phyloP scores from a whole-genome alignment of 2,797 vertebrate genomes.

The Pagetopsis macropterus region DNA sequence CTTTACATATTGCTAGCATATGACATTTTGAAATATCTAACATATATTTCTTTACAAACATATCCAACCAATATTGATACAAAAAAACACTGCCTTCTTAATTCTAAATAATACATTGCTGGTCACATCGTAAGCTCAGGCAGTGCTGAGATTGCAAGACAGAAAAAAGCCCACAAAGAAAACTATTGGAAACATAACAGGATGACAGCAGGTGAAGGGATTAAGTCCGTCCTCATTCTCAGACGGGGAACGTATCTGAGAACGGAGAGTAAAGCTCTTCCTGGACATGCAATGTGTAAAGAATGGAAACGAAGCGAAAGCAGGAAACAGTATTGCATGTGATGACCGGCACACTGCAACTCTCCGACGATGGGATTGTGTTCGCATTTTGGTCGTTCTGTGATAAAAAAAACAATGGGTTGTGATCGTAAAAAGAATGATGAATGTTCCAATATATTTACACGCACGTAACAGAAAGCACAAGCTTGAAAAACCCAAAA shows the following conservation, averaged over 20 bases:
- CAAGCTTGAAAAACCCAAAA: slow-evolving; percentile 80
- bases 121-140: slow-evolving; percentile 81
- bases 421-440: slow-evolving; percentile 65
- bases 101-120: slow-evolving; percentile 79
- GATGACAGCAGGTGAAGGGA: slow-evolving; percentile 50
- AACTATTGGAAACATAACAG: slow-evolving; percentile 62
- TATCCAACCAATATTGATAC: slow-evolving; percentile 85
- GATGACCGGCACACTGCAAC: slow-evolving; percentile 59
- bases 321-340: slow-evolving; percentile 66
- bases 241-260: slow-evolving; percentile 28
- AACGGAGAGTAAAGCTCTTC: slow-evolving; percentile 55
- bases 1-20: slow-evolving; percentile 96
- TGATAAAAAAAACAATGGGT: slow-evolving; percentile 40
- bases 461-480: slow-evolving; percentile 88
- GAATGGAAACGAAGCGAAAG: slow-evolving; percentile 74
- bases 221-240: slow-evolving; percentile 39
- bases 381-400: slow-evolving; percentile 71
- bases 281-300: slow-evolving; percentile 82
- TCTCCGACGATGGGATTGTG: slow-evolving; percentile 78
- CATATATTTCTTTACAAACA: slow-evolving; percentile 90
- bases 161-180: slow-evolving; percentile 66
- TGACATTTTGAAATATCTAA: slow-evolving; percentile 92
- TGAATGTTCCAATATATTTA: slow-evolving; percentile 87
- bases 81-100: slow-evolving; percentile 75
- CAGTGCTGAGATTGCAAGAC: slow-evolving; percentile 77